Conservation (phyloP, 2,888 invertebrate species). For the Salticus scenicus region DNA sequence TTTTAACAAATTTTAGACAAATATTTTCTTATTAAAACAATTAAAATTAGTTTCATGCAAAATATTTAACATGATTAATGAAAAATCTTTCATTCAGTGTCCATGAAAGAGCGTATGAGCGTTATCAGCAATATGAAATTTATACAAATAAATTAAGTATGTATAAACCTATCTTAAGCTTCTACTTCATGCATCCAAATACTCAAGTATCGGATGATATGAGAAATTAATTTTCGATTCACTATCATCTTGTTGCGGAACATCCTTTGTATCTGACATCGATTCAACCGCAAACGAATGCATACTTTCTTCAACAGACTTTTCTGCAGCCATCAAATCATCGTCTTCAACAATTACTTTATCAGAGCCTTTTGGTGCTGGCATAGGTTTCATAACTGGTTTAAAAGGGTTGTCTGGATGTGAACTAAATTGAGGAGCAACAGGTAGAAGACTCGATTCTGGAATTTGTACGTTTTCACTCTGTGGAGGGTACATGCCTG, state of each 20-base stretch:
- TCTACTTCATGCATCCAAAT: conserved; percentile 50
- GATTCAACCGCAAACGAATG: conserved; percentile 30
- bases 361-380: conserved; percentile 33
- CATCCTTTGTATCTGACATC: not conserved
- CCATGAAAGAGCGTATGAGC: too few species aligned
- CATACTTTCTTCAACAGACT: conserved; percentile 25
- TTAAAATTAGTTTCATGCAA: too few species aligned
- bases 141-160: too few species aligned
- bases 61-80: too few species aligned
- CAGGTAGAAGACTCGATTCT: conserved; percentile 26
- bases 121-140: too few species aligned
- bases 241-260: conserved; percentile 17
- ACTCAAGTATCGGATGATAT: conserved; percentile 72
- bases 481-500: conserved; percentile 42
- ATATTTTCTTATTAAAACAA: too few species aligned
- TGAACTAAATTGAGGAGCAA: conserved; percentile 23
- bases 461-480: conserved; percentile 39
- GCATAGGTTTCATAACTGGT: conserved; percentile 51
- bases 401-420: not conserved
- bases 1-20: too few species aligned
- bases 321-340: conserved; percentile 54
- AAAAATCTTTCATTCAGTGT: too few species aligned
- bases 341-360: conserved; percentile 43
- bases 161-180: too few species aligned
- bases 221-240: conserved; percentile 71